phyloP scores from a whole-genome alignment of 2,113 vertebrate genomes.

The Amazona vittata region DNA sequence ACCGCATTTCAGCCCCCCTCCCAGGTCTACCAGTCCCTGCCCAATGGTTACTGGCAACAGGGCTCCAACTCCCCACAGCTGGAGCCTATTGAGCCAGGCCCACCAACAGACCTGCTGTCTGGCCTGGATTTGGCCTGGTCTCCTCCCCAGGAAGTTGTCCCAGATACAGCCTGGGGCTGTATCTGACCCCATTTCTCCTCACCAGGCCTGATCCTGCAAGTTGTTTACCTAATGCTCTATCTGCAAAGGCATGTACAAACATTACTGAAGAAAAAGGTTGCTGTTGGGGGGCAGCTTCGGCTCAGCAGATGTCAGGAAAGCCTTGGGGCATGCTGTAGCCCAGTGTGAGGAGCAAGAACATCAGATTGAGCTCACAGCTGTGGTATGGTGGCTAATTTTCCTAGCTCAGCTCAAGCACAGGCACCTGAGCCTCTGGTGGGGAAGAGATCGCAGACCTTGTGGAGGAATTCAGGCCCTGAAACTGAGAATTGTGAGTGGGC shows the following conservation, averaged over 20 bases:
- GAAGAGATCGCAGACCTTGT: not conserved
- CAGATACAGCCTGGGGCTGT: accelerated
- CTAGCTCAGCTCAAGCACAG: not conserved
- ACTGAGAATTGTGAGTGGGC: not conserved
- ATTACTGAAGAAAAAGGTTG: not conserved
- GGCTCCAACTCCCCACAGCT: not conserved
- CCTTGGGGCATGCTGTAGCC: not conserved
- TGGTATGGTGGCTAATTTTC: not conserved
- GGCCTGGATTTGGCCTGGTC: not conserved
- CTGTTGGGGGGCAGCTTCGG: not conserved
- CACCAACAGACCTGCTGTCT: accelerated
- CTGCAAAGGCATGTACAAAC: not conserved
- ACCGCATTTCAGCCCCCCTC: not conserved
- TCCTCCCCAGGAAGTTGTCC: not conserved
- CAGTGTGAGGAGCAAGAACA: accelerated
- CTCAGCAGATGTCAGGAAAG: not conserved
- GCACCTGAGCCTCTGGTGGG: not conserved
- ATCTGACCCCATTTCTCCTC: not conserved
- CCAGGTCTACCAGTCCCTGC: not conserved
- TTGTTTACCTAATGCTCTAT: not conserved
- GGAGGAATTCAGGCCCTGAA: not conserved
- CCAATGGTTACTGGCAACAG: accelerated
- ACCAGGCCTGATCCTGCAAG: not conserved
- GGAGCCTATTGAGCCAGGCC: not conserved
- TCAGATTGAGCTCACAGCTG: not conserved